phyloP scores from a whole-genome alignment of 1,140 invertebrate species.

The Drosophila malerkotliana region DNA sequence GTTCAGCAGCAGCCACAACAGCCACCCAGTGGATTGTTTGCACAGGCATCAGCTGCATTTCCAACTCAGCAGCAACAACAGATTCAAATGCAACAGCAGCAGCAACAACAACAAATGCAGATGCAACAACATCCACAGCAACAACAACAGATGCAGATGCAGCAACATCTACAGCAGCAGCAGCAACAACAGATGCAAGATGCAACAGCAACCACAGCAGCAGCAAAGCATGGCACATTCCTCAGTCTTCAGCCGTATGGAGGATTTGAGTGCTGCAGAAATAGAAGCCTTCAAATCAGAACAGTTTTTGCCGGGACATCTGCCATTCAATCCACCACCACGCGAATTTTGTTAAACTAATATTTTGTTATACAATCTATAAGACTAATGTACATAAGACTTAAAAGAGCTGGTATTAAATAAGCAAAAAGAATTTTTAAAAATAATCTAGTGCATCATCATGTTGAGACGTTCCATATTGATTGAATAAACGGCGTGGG shows the following conservation, averaged over 20 bases:
- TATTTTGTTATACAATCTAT: neutral
- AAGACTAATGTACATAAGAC: slow-evolving; percentile 19
- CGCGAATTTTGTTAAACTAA: slow-evolving; percentile 59
- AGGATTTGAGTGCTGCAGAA: slow-evolving; percentile 63
- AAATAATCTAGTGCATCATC: slow-evolving; percentile 84
- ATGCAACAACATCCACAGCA: slow-evolving; percentile 20
- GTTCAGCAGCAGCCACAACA: slow-evolving; percentile 2
- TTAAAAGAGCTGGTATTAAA: slow-evolving; percentile 9
- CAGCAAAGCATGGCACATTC: neutral
- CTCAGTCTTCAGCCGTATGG: slow-evolving; percentile 61
- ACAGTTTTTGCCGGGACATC: slow-evolving; percentile 57
- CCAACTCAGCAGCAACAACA: slow-evolving; percentile 18
- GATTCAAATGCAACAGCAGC: slow-evolving; percentile 19
- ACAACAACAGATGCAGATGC: slow-evolving; percentile 10
- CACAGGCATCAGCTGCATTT: too few relatives aligned
- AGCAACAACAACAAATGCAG: slow-evolving; percentile 28
- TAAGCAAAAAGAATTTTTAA: neutral
- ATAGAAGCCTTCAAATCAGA: slow-evolving; percentile 77
- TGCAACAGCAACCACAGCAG: slow-evolving; percentile 6
- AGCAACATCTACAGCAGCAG: slow-evolving; percentile 3
- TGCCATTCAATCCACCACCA: slow-evolving; percentile 75
- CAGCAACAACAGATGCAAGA: slow-evolving; percentile 11
- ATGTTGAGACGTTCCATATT: slow-evolving; percentile 86
- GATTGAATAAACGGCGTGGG: slow-evolving; percentile 86
- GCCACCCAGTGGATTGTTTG: too few relatives aligned